Conservation (phyloP, 2,888 invertebrate genomes). For the Plutella xylostella region DNA sequence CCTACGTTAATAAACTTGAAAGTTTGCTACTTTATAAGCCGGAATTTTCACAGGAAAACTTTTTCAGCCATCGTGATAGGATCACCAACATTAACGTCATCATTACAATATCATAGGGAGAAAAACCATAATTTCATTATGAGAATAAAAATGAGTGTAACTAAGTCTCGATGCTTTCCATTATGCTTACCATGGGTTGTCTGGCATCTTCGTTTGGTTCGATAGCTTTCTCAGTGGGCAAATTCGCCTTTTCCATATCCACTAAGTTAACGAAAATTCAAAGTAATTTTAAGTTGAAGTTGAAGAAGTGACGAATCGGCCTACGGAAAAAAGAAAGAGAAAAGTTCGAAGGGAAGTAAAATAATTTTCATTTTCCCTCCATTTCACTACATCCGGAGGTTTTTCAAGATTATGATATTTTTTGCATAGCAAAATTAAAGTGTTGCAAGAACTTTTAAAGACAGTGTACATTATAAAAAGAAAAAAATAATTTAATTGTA, state of each 20-base stretch:
- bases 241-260: slow-evolving; percentile 30
- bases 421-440: no score
- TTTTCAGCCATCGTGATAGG: no score
- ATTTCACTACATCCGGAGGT: not conserved
- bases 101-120: not conserved
- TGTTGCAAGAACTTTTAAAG: no score
- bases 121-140: not conserved
- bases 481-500: no score
- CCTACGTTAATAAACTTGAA: no score
- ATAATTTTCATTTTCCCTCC: not conserved
- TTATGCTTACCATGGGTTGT: slow-evolving; percentile 30
- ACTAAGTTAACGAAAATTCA: not conserved
- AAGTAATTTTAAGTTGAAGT: not conserved
- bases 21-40: no score
- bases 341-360: not conserved
- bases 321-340: not conserved
- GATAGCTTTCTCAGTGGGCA: slow-evolving; percentile 39
- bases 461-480: no score
- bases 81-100: no score
- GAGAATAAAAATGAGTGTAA: slow-evolving; percentile 6
- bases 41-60: no score
- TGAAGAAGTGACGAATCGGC: not conserved
- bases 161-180: no score
- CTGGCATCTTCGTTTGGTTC: slow-evolving; percentile 46
- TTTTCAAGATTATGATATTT: no score